Evolutionary conservation across 2,888 invertebrate genomes (phyloP).

Genomic region (Crepidodera aurea): DNA sequence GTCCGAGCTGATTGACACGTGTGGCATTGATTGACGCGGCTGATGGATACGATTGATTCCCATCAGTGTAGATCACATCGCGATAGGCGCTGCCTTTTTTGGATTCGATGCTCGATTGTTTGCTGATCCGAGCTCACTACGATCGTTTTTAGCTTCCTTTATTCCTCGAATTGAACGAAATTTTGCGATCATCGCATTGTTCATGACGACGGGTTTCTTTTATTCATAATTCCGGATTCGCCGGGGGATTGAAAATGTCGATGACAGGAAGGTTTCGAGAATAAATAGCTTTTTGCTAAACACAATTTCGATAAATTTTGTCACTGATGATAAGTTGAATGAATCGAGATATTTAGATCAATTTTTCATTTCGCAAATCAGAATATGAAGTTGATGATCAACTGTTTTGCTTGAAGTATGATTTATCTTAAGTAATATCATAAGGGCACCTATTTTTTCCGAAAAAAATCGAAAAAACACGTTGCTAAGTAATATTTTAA

Average conservation of each 20-base stretch:
- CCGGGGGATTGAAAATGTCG: not conserved
- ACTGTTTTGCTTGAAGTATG: too few relatives aligned
- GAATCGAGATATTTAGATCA: not conserved
- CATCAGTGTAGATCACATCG: constrained; percentile 62
- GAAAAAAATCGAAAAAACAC: too few relatives aligned
- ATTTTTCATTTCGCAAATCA: too few relatives aligned
- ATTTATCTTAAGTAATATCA: too few relatives aligned
- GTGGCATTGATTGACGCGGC: constrained; percentile 61
- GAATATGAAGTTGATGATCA: too few relatives aligned
- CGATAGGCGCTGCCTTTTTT: constrained; percentile 54
- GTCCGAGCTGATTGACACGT: constrained; percentile 61
- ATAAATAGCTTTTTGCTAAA: not conserved
- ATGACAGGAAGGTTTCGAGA: not conserved
- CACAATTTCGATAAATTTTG: too few relatives aligned
- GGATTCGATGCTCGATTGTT: constrained; percentile 50
- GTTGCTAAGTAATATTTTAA: too few relatives aligned
- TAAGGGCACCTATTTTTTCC: too few relatives aligned
- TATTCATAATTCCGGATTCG: constrained; percentile 22
- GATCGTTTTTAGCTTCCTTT: constrained; percentile 27
- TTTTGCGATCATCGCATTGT: constrained; percentile 10
- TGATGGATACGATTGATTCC: constrained; percentile 62
- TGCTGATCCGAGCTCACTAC: constrained; percentile 37
- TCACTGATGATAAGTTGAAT: not conserved
- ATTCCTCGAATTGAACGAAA: constrained; percentile 25
- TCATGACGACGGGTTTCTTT: constrained; percentile 18